Evolutionary conservation across 2,888 invertebrate species (phyloP), one percentile per base, ranked within the genome.

Genomic region (Abscondita cerata): DNA sequence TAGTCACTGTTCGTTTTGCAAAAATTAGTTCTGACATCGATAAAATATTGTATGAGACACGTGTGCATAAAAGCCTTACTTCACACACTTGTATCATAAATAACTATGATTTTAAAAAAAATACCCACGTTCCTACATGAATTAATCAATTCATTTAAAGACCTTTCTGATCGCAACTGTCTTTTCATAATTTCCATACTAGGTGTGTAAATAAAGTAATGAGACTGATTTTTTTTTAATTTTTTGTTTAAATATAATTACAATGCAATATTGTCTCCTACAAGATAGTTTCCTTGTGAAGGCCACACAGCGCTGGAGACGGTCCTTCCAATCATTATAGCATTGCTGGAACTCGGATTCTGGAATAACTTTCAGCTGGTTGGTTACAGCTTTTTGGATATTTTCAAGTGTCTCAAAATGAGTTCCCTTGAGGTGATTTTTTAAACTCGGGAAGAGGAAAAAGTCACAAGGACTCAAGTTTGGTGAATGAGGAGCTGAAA

Each of bases 151-250:
- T n/a, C n/a, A n/a, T n/a, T n/a, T n/a, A n/a, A n/a, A n/a, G n/a
- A n/a, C n/a, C n/a, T n/a, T n/a, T n/a, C n/a, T n/a, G n/a, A n/a
- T n/a, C n/a, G n/a, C n/a, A n/a, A n/a, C n/a, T n/a, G n/a, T n/a
- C n/a, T n/a, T n/a, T n/a, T n/a, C n/a, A n/a, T n/a, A n/a, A n/a
- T n/a, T n/a, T n/a, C n/a, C 41, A 8, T 41, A 52, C 38, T 20
- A 52, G 52, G 52, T 52, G 1, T 52, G 52, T 52, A 36, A 36
- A 52, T 36, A 13, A 52, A 52, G 52, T 52, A 41, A 36, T 52
- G 52, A 52, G 52, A 52, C 52, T 52, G 52, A 33, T 51, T 51
- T 33, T 38, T 36, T 15, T 52, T 16, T 18, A 34, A 8, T 18
- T 36, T 52, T 36, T 51, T 12, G 2, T 38, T 51, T 16, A 2